Evolutionary conservation across 1,140 invertebrate species (phyloP), one percentile per base, ranked within the genome.

Genomic region (Rhagoletis pomonella): DNA sequence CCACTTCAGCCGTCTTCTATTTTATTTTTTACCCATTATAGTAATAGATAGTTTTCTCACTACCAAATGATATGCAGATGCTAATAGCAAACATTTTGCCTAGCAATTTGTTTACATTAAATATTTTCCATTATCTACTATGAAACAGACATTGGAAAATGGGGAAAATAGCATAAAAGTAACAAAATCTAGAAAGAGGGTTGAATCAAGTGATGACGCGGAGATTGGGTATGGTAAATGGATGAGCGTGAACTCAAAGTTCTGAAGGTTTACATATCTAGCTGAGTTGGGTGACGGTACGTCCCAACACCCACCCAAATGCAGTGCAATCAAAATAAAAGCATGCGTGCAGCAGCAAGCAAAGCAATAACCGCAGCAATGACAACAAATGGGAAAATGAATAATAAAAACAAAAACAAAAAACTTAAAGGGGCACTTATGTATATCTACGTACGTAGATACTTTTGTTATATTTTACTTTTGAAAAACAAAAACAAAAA

Each of bases 301-400:
- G 10, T n/a, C 14, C 5, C 1, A n/a, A 47, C 73, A 81, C 73
- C 47, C 73, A 81, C 73, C 47, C 73, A 19, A 81, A 81, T 81
- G 73, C 73, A 58, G 55, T 81, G 73, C 73, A 81, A 81, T 81
- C 73, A 81, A 81, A 81, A 81, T 81, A 81, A 81, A 81, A 81
- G 73, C 73, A n/a, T 81, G 73, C 73, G 73, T 81, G 73, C n/a
- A 81, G 55, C 44, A 81, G 55, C 17, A 81, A 81, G 29, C 29
- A 29, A 29, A 29, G 29, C 14, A 81, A 81, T 47, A 55, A 81
- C 4, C 73, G 47, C 47, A n/a, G 73, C 44, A 81, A 17, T 55
- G 47, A 81, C 44, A 81, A 81, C 73, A 81, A 81, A 81, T 81
- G 47, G 73, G 73, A 81, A 55, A 81, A 81, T 81, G 73, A 55